Base-by-base conservation (phyloP, 2,888 invertebrate genomes). In the Erebia ligea region DNA sequence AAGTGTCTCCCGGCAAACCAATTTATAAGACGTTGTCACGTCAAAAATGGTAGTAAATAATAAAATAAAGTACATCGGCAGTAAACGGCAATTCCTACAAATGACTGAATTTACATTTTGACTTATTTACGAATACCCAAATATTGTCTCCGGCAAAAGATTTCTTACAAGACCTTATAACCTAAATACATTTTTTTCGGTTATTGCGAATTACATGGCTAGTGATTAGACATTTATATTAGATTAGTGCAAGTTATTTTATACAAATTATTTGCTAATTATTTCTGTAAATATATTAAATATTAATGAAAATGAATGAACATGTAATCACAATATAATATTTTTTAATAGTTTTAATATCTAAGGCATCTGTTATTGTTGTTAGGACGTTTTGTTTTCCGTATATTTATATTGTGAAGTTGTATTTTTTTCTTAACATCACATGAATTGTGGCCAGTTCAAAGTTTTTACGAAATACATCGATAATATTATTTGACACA, bases 171-270 rank as follows among this genome's bases (percentile, higher is more conserved):
- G 70, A 76, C 73, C 76, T 34, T 34, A 34, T 34, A 34, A 34
- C 34, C 34, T 76, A 75, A 76, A 74, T 75, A 77, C 70, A 69
- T 75, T 82, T 76, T 70, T 81, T 84, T 85, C 79, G 79, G 82
- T 86, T 81, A 85, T 88, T 85, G 88, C 91, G 88, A 91, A 88
- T 88, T 88, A 88, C 84, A 92, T 92, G 92, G 92, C 92, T 93
- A 93, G 92, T 93, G 92, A 93, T 91, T 92, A 92, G 92, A 89
- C 80, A 75, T 89, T 89, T 92, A 92, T 87, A 81, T 86, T 91
- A 91, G 89, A 77, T 81, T 87, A 89, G 86, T 81, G 75, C 80
- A 81, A 80, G 76, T 77, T 81, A 82, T 82, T 84, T 50, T 81
- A 83, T 84, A 85, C 81, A 84, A 84, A 84, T 79, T 82, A 84